Evolutionary conservation across 2,888 invertebrate genomes (phyloP), one percentile per base, ranked within the genome.

Genomic region (Dichetophora obliterata): DNA sequence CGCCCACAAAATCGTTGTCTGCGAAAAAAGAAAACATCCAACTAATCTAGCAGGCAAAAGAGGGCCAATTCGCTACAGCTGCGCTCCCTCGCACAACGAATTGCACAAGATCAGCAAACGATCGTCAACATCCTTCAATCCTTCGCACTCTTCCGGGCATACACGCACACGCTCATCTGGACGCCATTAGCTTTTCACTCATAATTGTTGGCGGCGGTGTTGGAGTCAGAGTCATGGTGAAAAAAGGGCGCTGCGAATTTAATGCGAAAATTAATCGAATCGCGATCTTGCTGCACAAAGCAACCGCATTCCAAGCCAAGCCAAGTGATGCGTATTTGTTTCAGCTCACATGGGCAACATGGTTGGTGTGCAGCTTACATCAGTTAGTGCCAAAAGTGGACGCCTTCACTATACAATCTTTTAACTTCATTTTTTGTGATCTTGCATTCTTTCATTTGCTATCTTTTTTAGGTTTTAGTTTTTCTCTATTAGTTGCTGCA

Each of bases 191-290:
- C 31, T 31, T 52, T 50, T 70, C 50, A 22, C n/a, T 22, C 9
- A 8, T 43, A 48, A 16, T 6, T 24, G 27, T 43, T 59, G n/a
- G 22, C 43, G 70, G 27, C 22, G 1, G 57, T 48, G 31, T 11
- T 24, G 57, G 14, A 52, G 76, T 65, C 80, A 79, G 77, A 77
- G 78, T 76, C 77, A 80, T 78, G 70, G 76, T 71, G 78, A 75
- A 77, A 80, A 80, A 79, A 79, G 79, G 81, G 78, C 78, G 81
- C 79, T 81, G 79, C 78, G 66, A 75, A 73, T 78, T 85, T 87
- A 86, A 87, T 86, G 86, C 86, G 86, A 86, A 87, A 87, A 87
- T 87, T 86, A 87, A 87, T 87, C 87, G 87, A 86, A 86, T 84
- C 87, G 84, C 85, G 85, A 84, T 84, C 82, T 82, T 80, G 78